phyloP scores from a whole-genome alignment of 2,797 vertebrate species.

The Florisuga fusca region DNA sequence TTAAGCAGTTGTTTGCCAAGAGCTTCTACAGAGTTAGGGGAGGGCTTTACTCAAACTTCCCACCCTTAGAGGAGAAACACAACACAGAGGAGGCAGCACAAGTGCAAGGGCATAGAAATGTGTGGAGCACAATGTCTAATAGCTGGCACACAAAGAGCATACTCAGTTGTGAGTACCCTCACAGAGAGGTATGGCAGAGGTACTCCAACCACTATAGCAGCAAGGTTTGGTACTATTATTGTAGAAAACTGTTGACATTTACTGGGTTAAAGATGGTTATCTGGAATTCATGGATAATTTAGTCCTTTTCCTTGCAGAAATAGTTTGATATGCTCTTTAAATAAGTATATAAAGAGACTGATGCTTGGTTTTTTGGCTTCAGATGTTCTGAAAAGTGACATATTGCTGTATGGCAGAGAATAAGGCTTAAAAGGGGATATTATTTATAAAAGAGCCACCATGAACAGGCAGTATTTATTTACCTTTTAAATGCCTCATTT shows the following conservation, averaged over 20 bases:
- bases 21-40: not conserved
- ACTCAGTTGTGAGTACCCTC: not conserved
- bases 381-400: constrained; percentile 59
- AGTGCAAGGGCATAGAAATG: not conserved
- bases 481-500: constrained; percentile 75
- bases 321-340: constrained; percentile 59
- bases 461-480: constrained; percentile 74
- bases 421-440: constrained; percentile 59
- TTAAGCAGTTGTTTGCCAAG: not conserved
- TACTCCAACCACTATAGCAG: not conserved
- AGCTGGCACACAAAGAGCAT: not conserved
- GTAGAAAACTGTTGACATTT: constrained; percentile 40
- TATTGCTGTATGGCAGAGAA: constrained; percentile 30
- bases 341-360: constrained; percentile 42
- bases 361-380: constrained; percentile 38
- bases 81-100: not conserved
- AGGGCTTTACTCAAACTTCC: not conserved
- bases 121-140: not conserved
- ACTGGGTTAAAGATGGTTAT: constrained; percentile 33
- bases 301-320: constrained; percentile 57
- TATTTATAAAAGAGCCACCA: constrained; percentile 65
- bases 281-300: constrained; percentile 64
- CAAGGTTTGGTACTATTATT: not conserved
- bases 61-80: not conserved
- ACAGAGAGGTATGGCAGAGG: not conserved